Conservation (phyloP, 2,797 vertebrate species). For the Lepus townsendii region DNA sequence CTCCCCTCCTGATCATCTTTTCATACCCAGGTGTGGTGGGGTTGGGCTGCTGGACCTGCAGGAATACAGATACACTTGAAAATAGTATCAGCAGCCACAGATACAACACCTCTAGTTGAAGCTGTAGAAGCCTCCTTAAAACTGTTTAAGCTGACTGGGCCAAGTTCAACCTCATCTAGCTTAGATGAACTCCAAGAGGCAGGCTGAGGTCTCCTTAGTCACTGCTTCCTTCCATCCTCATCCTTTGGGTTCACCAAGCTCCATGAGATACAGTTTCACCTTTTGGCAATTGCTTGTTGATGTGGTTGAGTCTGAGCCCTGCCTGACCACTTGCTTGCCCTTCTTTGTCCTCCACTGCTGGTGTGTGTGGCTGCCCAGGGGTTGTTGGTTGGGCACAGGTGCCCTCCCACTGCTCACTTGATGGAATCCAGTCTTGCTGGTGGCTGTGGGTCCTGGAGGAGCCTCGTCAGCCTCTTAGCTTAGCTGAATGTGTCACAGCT, state of each 20-base stretch:
- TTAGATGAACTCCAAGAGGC: not conserved
- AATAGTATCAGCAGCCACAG: not conserved
- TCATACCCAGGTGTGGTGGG: not conserved
- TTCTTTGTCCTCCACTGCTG: too few relatives aligned
- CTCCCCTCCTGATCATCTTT: not conserved
- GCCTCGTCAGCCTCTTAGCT: constrained; percentile 25
- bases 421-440: not conserved
- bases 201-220: not conserved
- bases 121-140: not conserved
- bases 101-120: not conserved
- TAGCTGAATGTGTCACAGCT: constrained; percentile 35
- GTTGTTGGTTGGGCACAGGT: not conserved
- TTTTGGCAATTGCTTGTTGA: not conserved
- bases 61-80: not conserved
- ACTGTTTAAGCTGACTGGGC: not conserved
- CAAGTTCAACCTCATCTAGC: not conserved
- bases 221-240: not conserved
- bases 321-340: too few relatives aligned
- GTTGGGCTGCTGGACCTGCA: too few relatives aligned
- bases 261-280: not conserved
- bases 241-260: not conserved
- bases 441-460: not conserved
- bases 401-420: not conserved
- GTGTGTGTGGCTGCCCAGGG: too few relatives aligned
- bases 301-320: not conserved